phyloP scores from a whole-genome alignment of 2,888 invertebrate genomes.

The Gonocerus acuteangulatus region DNA sequence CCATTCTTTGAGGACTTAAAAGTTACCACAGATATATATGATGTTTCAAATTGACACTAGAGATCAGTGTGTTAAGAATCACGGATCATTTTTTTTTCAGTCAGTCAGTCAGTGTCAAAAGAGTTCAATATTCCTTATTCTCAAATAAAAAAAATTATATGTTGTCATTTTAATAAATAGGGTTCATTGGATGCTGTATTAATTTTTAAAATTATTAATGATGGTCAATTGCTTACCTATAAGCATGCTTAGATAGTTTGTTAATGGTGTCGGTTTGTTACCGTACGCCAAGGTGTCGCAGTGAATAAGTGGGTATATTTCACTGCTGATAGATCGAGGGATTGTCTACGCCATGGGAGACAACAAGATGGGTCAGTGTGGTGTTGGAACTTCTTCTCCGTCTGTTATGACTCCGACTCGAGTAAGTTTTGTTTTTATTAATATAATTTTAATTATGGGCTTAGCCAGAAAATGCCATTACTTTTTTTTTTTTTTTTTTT shows the following conservation, averaged over 20 bases:
- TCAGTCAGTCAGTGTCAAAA: too few species aligned
- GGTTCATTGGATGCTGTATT: background rate
- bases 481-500: too few species aligned
- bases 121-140: too few species aligned
- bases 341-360: conserved; percentile 84
- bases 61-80: too few species aligned
- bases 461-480: background rate
- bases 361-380: conserved; percentile 87
- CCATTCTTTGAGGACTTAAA: too few species aligned
- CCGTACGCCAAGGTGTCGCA: conserved; percentile 19
- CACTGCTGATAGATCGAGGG: conserved; percentile 57
- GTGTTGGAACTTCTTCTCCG: conserved; percentile 53
- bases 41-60: too few species aligned
- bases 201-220: too few species aligned
- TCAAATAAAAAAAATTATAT: too few species aligned
- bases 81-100: too few species aligned
- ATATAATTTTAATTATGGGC: background rate
- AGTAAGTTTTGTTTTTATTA: conserved; percentile 39
- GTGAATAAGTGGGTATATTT: conserved; percentile 22
- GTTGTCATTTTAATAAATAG: too few species aligned
- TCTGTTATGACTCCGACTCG: conserved; percentile 47
- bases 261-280: conserved; percentile 24
- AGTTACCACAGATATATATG: too few species aligned
- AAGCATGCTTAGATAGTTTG: conserved; percentile 8
- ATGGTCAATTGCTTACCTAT: background rate